phyloP scores from a whole-genome alignment of 2,888 invertebrate species.

The Entomobrya multifasciata region DNA sequence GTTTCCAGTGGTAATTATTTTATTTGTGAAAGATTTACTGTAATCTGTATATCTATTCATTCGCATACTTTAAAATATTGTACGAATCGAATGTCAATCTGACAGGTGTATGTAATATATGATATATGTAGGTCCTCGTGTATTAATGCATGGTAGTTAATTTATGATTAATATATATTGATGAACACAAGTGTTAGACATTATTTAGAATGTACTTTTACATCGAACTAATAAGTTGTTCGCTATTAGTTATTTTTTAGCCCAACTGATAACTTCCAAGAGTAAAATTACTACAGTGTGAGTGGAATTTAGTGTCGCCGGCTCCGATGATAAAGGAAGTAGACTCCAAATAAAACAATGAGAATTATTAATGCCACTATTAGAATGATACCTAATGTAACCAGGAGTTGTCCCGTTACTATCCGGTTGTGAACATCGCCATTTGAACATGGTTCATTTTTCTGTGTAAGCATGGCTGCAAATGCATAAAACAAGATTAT shows the following conservation, averaged over 20 bases:
- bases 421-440: conserved; percentile 67
- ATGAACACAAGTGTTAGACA: conserved; percentile 49
- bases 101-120: too few species aligned
- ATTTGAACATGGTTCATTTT: conserved; percentile 73
- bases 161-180: conserved; percentile 15
- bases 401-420: conserved; percentile 78
- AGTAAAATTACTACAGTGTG: conserved; percentile 28
- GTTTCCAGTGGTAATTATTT: conserved; percentile 2
- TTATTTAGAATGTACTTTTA: conserved; percentile 15
- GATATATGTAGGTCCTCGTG: not conserved
- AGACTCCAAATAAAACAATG: conserved; percentile 79
- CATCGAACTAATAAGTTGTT: conserved; percentile 45
- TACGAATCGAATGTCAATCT: too few species aligned
- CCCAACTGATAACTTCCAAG: conserved; percentile 38
- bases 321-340: conserved; percentile 78
- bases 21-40: conserved; percentile 11
- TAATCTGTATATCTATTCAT: not conserved
- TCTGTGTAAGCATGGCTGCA: conserved; percentile 67
- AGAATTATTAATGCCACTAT: conserved; percentile 79
- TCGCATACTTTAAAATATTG: too few species aligned
- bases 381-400: conserved; percentile 79
- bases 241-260: not conserved
- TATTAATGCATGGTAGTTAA: not conserved
- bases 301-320: conserved; percentile 72
- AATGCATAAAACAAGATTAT: not conserved